These are phyloP conservation scores for Macrocentrus cingulum DNA, from an alignment of 1,140 invertebrate species.

Conservation along the genomic window DNA sequence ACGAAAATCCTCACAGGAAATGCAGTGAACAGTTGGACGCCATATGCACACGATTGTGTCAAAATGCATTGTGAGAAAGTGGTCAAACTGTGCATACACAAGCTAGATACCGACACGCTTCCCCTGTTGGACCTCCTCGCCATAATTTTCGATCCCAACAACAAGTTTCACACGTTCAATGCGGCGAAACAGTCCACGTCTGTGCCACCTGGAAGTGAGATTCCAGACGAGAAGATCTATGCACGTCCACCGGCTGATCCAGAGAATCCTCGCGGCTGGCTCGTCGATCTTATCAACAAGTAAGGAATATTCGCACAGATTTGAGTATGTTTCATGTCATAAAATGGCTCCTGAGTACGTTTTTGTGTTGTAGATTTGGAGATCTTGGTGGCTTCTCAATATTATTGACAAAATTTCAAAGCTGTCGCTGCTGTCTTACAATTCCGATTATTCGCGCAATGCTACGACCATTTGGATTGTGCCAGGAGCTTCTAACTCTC, in stretches of 20 bases:
- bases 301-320: constrained; percentile 42
- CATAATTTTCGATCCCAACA: constrained; percentile 90
- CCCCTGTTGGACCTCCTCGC: constrained; percentile 89
- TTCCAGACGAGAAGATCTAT: constrained; percentile 76
- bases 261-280: constrained; percentile 83
- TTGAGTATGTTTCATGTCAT: neutral
- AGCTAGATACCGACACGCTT: constrained; percentile 91
- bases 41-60: constrained; percentile 95
- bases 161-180: constrained; percentile 95
- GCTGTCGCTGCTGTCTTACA: constrained; percentile 69
- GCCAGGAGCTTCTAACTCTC: constrained; percentile 87
- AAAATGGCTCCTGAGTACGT: neutral
- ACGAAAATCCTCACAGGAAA: constrained; percentile 98
- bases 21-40: constrained; percentile 96
- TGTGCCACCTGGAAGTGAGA: constrained; percentile 64
- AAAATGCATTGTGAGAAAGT: constrained; percentile 89
- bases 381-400: constrained; percentile 85
- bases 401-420: constrained; percentile 83
- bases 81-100: constrained; percentile 87
- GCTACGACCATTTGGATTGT: constrained; percentile 88
- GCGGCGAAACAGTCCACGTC: constrained; percentile 79
- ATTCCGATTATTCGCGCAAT: constrained; percentile 82
- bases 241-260: constrained; percentile 77
- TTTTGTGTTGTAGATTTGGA: constrained; percentile 70
- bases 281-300: constrained; percentile 93